A percentile compares a stretch with the other conserved stretches of the same genome.
These are phyloP conservation scores for Lottia scabra DNA, from an alignment of 2,888 invertebrate species.

Conservation along the genomic window DNA sequence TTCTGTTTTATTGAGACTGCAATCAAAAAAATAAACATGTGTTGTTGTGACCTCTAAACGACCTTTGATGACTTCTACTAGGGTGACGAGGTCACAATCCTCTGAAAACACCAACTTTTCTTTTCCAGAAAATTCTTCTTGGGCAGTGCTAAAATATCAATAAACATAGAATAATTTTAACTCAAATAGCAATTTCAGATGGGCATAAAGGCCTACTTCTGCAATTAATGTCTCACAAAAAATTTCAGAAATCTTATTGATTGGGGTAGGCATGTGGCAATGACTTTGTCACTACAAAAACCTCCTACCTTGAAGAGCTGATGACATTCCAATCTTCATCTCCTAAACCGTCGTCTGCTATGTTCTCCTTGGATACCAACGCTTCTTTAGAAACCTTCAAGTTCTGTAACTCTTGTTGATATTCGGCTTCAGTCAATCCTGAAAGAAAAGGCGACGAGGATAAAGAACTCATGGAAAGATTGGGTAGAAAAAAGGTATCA, in stretches of 20 bases:
- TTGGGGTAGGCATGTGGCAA: too few relatives aligned
- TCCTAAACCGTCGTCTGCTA: constrained; percentile 66
- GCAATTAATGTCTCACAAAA: too few relatives aligned
- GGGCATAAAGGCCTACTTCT: too few relatives aligned
- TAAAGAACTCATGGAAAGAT: too few relatives aligned
- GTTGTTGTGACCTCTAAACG: constrained; percentile 76
- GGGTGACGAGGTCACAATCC: constrained; percentile 76
- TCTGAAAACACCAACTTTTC: constrained; percentile 75
- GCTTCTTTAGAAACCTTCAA: constrained; percentile 56
- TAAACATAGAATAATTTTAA: not conserved
- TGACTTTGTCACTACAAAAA: too few relatives aligned
- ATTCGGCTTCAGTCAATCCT: constrained; percentile 33
- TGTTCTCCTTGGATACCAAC: constrained; percentile 56
- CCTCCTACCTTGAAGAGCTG: constrained; percentile 44
- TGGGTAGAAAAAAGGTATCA: too few relatives aligned
- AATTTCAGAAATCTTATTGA: too few relatives aligned
- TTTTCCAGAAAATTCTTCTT: constrained; percentile 66
- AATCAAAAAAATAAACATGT: constrained; percentile 75
- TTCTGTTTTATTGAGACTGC: constrained; percentile 69
- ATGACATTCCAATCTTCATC: constrained; percentile 68
- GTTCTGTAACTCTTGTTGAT: constrained; percentile 34
- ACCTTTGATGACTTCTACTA: constrained; percentile 74
- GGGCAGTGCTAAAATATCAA: constrained; percentile 14
- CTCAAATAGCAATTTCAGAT: too few relatives aligned
- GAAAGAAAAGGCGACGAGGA: not conserved